Evolutionary conservation across 2,888 invertebrate genomes (phyloP), one percentile per base, ranked within the genome.

Genomic region (Hololepta plana): DNA sequence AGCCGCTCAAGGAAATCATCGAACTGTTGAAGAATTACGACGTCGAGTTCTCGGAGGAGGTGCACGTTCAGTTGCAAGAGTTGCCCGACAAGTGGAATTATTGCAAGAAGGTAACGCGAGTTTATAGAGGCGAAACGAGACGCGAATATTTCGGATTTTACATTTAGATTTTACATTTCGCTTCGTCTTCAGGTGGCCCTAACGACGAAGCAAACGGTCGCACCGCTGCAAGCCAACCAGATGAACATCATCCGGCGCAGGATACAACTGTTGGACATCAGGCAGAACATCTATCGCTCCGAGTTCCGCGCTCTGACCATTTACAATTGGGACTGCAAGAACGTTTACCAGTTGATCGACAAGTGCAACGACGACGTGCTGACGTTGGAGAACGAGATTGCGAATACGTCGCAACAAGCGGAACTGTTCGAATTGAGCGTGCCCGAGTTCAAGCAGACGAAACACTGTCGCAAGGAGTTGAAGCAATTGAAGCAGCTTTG

Each of bases 41-140:
- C n/a, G 81, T 87, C 11, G 81, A 85, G 39, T 77, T 93, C 51
- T 67, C 74, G 0, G 84, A 88, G 37, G 74, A 76, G 36, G 62
- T 71, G 2, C 64, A 75, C 37, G 65, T 79, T 20, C 75, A 79
- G 60, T 45, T 76, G 39, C 65, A 77, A 47, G 74, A 84, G 40
- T 57, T 93, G 21, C 93, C 93, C 0, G 85, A 87, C 38, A 70
- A 67, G 41, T 95, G 93, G 93, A 64, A 67, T 26, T 75, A 72
- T 39, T 64, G 85, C 4, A 85, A 90, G 50, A 85, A 84, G 53
- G 59, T 17, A n/a, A 7, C n/a, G 7, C 17, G 7, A n/a, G n/a
- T n/a, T n/a, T n/a, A n/a, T n/a, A n/a, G n/a, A n/a, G n/a, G n/a
- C n/a, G n/a, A n/a, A n/a, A n/a, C n/a, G n/a, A n/a, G n/a, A n/a